Evolutionary conservation across 2,113 vertebrate genomes (phyloP).

Genomic region (Zosterops lateralis): DNA sequence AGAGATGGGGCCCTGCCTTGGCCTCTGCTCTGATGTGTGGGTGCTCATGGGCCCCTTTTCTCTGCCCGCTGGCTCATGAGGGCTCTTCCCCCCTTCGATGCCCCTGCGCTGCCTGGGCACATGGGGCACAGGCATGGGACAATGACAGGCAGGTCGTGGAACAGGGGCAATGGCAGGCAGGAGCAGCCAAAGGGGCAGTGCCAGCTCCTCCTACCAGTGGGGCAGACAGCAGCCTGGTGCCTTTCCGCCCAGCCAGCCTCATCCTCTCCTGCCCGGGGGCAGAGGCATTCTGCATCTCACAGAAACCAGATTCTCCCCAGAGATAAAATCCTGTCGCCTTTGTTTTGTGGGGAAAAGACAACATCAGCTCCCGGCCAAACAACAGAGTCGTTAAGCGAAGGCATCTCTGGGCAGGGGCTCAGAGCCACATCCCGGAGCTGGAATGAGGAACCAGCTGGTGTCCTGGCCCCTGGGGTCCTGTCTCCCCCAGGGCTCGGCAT

Average conservation of each 20-base stretch:
- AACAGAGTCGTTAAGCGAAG: slow-evolving; percentile 17
- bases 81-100: background rate
- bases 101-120: background rate
- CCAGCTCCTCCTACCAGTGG: background rate
- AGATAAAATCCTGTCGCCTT: slow-evolving; percentile 49
- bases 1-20: background rate
- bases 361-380: background rate
- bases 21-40: no score
- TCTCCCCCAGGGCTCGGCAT: background rate
- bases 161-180: background rate
- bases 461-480: background rate
- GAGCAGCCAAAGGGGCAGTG: background rate
- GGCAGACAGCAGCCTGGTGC: background rate
- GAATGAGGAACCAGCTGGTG: background rate
- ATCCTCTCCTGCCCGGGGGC: background rate
- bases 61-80: background rate
- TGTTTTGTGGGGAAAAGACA: slow-evolving; percentile 29
- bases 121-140: background rate
- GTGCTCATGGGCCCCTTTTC: background rate
- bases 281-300: slow-evolving; percentile 6
- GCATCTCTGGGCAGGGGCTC: background rate
- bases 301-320: slow-evolving; percentile 9
- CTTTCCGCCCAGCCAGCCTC: background rate
- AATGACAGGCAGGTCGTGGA: background rate
- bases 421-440: background rate